Base-by-base conservation (phyloP, 2,113 vertebrate species). In the Heliornis fulica region DNA sequence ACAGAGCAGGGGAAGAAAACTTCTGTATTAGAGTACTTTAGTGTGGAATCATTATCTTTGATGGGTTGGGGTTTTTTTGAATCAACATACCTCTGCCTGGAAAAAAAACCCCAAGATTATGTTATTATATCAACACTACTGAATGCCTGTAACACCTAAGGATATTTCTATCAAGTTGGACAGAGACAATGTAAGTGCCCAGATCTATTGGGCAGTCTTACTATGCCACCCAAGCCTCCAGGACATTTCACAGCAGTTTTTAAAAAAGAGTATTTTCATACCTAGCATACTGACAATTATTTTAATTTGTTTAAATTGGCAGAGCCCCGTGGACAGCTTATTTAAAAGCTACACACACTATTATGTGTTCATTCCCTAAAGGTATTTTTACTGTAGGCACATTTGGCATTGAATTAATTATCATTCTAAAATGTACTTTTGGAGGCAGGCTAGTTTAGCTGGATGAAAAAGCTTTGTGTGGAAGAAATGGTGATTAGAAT, bases 221-320 rank as follows among this genome's bases (percentile, higher is more conserved):
- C 77, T 90, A 8, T 87, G 76, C 86, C 88, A 93, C 92, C 80
- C 88, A 90, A 71, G 83, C 83, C 96, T 75, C 77, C 45, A 36
- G 90, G 88, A 90, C 86, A 78, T 94, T 92, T 94, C 69, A 57
- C 86, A 89, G 83, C 72, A 88, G n/a, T 59, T 80, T 88, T 92
- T 93, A 89, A 93, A 96, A 96, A 92, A 76, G 76, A 78, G 4
- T 94, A 89, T 93, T 95, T 96, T 96, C 90, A 89, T 96, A 95
- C 80, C 88, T 96, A 95, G 80, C 72, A 81, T 45, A 84, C 80
- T 96, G 96, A 96, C 95, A 95, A 96, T 96, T 96, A 96, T 94
- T 96, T 96, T 97, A 96, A 96, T 96, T 96, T 95, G 93, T 94
- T 95, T 94, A 96, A 96, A 97, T 94, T 96, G 96, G 86, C 80